phyloP scores from a whole-genome alignment of 2,113 vertebrate species.

The Vulpes vulpes region DNA sequence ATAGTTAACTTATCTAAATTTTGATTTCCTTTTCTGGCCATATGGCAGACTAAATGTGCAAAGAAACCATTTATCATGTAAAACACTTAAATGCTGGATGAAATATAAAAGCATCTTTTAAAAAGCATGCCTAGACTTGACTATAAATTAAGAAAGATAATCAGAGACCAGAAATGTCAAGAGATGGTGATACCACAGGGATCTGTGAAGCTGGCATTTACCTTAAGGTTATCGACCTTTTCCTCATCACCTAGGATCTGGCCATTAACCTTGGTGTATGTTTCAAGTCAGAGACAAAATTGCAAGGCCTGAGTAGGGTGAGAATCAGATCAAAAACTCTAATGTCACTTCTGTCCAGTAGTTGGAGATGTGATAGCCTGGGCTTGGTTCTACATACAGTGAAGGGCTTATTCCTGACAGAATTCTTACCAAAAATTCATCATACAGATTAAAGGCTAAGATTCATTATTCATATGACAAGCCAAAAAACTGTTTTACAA shows the following conservation, averaged over 20 bases:
- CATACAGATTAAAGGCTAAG: neutral
- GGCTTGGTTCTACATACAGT: neutral
- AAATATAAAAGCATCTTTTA: conserved; percentile 31
- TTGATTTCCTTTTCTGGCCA: neutral
- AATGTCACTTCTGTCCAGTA: neutral
- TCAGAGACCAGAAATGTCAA: neutral
- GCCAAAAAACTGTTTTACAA: neutral
- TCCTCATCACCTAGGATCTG: neutral
- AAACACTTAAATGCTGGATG: conserved; percentile 1
- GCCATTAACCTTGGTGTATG: neutral
- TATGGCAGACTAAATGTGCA: neutral
- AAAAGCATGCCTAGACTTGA: neutral
- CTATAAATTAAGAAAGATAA: conserved; percentile 35
- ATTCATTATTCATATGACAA: neutral
- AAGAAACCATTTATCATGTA: neutral
- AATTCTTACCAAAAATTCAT: neutral
- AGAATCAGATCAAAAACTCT: neutral
- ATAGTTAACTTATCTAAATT: neutral
- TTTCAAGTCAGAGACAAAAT: neutral
- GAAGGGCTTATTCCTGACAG: neutral
- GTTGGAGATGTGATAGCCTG: neutral
- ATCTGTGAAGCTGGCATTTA: neutral
- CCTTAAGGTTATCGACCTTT: neutral
- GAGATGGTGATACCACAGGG: neutral
- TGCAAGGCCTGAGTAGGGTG: neutral